phyloP scores from a whole-genome alignment of 2,888 invertebrate genomes.

The Pycnomerus fuliginosus region DNA sequence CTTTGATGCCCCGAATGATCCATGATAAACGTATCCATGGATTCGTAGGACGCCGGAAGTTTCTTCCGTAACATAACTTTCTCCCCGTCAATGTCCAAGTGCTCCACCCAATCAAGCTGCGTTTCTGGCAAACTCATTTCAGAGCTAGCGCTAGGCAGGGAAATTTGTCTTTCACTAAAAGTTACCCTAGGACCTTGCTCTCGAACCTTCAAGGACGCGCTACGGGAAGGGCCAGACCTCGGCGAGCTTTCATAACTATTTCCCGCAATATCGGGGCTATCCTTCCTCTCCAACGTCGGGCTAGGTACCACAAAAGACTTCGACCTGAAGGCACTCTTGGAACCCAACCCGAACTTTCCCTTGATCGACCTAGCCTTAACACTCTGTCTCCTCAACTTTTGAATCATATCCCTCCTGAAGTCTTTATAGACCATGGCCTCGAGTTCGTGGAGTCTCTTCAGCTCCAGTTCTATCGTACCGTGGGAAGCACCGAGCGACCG shows the following conservation, averaged over 20 bases:
- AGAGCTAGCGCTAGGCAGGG: conserved; percentile 73
- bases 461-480: conserved; percentile 88
- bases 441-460: conserved; percentile 86
- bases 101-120: conserved; percentile 60
- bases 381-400: conserved; percentile 81
- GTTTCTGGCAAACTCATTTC: conserved; percentile 65
- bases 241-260: conserved; percentile 71
- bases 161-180: conserved; percentile 70
- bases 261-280: conserved; percentile 23
- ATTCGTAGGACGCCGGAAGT: conserved; percentile 47
- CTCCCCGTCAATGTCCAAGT: conserved; percentile 65
- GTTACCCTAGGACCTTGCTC: conserved; percentile 56
- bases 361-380: conserved; percentile 76
- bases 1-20: too few relatives aligned
- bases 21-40: conserved; percentile 43
- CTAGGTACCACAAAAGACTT: conserved; percentile 74
- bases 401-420: conserved; percentile 90
- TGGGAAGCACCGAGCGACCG: conserved; percentile 68
- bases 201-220: conserved; percentile 66
- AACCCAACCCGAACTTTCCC: conserved; percentile 72
- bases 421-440: conserved; percentile 94
- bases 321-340: conserved; percentile 67
- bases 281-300: conserved; percentile 62
- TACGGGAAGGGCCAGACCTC: conserved; percentile 67
- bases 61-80: conserved; percentile 65